These are phyloP conservation scores for Deilephila elpenor DNA, from an alignment of 2,888 invertebrate species.

Conservation along the genomic window DNA sequence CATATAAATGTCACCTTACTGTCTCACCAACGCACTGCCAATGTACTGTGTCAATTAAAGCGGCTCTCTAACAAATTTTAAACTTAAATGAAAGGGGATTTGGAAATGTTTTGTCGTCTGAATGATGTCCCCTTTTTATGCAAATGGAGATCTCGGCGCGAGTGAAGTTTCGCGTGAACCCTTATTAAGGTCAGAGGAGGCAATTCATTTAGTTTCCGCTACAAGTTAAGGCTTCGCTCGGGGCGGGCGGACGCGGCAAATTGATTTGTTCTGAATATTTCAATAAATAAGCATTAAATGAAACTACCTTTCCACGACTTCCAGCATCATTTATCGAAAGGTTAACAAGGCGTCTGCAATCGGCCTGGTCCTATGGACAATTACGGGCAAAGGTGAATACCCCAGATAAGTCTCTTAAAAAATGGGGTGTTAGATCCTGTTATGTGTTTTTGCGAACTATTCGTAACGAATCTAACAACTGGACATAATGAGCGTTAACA, in stretches of 20 bases:
- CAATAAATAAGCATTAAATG: not conserved
- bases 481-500: no score
- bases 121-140: conserved; percentile 79
- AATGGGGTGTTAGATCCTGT: no score
- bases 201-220: conserved; percentile 66
- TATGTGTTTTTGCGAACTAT: no score
- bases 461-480: no score
- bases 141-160: conserved; percentile 68
- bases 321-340: no score
- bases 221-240: conserved; percentile 30
- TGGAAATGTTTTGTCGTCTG: conserved; percentile 76
- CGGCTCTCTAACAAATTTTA: conserved; percentile 71
- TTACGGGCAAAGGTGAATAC: no score
- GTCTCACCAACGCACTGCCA: not conserved
- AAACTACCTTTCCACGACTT: no score
- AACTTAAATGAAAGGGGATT: conserved; percentile 79
- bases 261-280: not conserved
- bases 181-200: conserved; percentile 60
- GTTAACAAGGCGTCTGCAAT: no score
- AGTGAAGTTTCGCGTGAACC: conserved; percentile 62
- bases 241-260: conserved; percentile 24
- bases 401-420: no score
- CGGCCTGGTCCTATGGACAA: no score
- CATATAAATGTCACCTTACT: conserved; percentile 6
- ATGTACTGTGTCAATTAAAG: conserved; percentile 71